Base-by-base conservation (phyloP, 1,140 invertebrate genomes). In the Paralvinella palmiformis region DNA sequence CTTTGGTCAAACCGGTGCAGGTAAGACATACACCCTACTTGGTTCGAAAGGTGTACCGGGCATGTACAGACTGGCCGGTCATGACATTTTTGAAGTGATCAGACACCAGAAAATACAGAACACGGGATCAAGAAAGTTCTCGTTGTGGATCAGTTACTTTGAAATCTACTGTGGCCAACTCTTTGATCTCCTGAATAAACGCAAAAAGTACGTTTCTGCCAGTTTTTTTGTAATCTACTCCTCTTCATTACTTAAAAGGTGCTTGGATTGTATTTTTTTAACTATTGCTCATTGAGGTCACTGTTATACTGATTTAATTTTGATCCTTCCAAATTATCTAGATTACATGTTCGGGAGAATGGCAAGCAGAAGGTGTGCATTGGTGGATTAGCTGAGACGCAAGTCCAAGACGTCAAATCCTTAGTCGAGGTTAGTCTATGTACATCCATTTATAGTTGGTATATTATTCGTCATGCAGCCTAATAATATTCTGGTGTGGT, bases 151-250 rank as follows among this genome's bases (percentile, higher is more conserved):
- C 69, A 78, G 75, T 64, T 80, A 73, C 67, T 79, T 76, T 66
- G 78, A 80, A 64, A 80, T 80, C 50, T 80, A 80, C 63, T 77
- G 75, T 68, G 74, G 77, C 37, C 77, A 80, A 62, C 70, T 80
- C 20, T 80, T 75, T 73, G 78, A 80, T 66, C 72, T 80, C 2
- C 70, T 80, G 2, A 79, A 80, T 65, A 73, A 73, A 59, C 73
- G 76, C 66, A 79, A 78, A 56, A 77, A 74, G 77, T 78, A 13
- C 22, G 50, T n/a, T 41, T 41, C n/a, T n/a, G n/a, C n/a, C n/a
- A n/a, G n/a, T n/a, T n/a, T n/a, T n/a, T n/a, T n/a, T n/a, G n/a
- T n/a, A n/a, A n/a, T n/a, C n/a, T n/a, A n/a, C n/a, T n/a, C n/a
- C n/a, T n/a, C n/a, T n/a, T n/a, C n/a, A n/a, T n/a, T n/a, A n/a